Conservation (phyloP, 2,888 invertebrate genomes). For the Hirtodrosophila alboralis region DNA sequence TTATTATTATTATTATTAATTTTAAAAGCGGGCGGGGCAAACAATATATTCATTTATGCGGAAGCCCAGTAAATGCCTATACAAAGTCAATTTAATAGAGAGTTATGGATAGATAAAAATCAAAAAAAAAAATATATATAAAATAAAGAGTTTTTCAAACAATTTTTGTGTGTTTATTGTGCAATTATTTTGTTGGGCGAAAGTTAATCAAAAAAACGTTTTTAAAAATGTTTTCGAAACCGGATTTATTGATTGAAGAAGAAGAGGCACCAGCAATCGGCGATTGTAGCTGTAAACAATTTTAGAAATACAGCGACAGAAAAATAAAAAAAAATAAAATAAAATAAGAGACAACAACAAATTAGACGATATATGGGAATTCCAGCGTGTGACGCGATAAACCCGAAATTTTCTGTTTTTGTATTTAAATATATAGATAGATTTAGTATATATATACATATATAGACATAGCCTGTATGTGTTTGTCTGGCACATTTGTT, state of each 20-base stretch:
- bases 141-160: slow-evolving; percentile 36
- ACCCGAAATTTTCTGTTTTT: slow-evolving; percentile 60
- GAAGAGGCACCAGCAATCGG: slow-evolving; percentile 43
- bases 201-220: slow-evolving; percentile 74
- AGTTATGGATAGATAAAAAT: slow-evolving; percentile 11
- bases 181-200: slow-evolving; percentile 75
- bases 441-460: slow-evolving; percentile 24
- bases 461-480: slow-evolving; percentile 56
- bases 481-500: slow-evolving; percentile 78
- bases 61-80: slow-evolving; percentile 44
- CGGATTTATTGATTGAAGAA: slow-evolving; percentile 78
- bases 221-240: slow-evolving; percentile 64
- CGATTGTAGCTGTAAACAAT: slow-evolving; percentile 73
- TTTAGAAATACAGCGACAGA: slow-evolving; percentile 55
- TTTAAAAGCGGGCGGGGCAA: slow-evolving; percentile 15
- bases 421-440: slow-evolving; percentile 10
- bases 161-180: slow-evolving; percentile 64
- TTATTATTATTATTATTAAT: no score
- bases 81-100: slow-evolving; percentile 25
- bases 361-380: slow-evolving; percentile 78
- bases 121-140: slow-evolving; percentile 7
- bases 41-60: slow-evolving; percentile 45
- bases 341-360: slow-evolving; percentile 55
- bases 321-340: slow-evolving; percentile 25
- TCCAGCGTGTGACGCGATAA: slow-evolving; percentile 76